Evolutionary conservation across 2,113 vertebrate genomes (phyloP).

Genomic region (Caranx melampygus): DNA sequence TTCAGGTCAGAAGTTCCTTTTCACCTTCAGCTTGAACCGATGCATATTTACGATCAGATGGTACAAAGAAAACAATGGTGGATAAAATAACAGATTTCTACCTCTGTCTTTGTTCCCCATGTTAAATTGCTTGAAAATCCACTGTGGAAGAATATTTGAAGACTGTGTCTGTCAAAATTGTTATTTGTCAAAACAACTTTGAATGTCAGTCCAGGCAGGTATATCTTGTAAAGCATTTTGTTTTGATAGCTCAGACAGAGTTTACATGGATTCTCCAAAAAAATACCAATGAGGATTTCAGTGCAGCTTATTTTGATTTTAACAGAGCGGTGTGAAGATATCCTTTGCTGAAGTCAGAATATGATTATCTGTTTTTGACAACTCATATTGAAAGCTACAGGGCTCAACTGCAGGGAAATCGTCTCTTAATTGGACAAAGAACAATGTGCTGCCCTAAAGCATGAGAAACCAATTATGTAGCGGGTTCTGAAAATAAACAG

Average conservation of each 20-base stretch:
- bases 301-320: slow-evolving; percentile 32
- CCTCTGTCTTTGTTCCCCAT: background rate
- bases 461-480: slow-evolving; percentile 54
- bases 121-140: slow-evolving; percentile 9
- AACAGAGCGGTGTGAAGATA: slow-evolving; percentile 1
- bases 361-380: slow-evolving; percentile 53
- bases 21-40: background rate
- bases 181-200: slow-evolving; percentile 33
- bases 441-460: slow-evolving; percentile 47
- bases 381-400: slow-evolving; percentile 33
- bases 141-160: background rate
- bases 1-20: background rate
- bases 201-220: slow-evolving; percentile 24
- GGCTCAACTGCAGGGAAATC: slow-evolving; percentile 35
- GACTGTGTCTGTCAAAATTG: slow-evolving; percentile 1
- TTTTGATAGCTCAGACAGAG: slow-evolving; percentile 32
- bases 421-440: slow-evolving; percentile 65
- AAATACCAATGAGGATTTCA: slow-evolving; percentile 16
- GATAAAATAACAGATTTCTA: background rate
- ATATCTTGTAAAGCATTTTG: slow-evolving; percentile 39
- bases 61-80: background rate
- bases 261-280: slow-evolving; percentile 27
- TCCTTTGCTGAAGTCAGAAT: slow-evolving; percentile 40
- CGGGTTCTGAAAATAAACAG: slow-evolving; percentile 46
- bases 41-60: background rate